Conservation (phyloP, 2,888 invertebrate genomes). For the Acrocyrtus sp. region DNA sequence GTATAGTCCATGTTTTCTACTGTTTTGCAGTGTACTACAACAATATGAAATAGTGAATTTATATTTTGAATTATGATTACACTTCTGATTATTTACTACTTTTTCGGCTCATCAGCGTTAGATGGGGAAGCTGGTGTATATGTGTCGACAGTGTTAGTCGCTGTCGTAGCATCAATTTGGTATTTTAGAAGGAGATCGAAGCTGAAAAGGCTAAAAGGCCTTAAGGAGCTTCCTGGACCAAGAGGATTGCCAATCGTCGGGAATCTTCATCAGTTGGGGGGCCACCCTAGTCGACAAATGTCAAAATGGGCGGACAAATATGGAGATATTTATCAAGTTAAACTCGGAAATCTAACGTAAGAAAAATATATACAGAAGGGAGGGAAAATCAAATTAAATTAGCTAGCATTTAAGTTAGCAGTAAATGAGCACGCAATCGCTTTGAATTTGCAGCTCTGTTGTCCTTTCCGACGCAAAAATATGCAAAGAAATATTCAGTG, state of each 20-base stretch:
- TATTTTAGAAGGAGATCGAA: neutral
- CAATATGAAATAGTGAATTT: no score
- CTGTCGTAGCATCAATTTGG: neutral
- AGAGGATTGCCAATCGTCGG: neutral
- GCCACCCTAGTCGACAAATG: neutral
- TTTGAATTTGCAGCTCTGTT: neutral
- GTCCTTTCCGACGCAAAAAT: neutral
- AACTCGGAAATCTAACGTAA: no score
- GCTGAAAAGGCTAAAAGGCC: no score
- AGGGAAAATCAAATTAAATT: no score
- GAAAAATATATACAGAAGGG: no score
- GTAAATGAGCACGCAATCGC: neutral
- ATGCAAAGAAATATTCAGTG: neutral
- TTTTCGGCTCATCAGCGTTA: no score
- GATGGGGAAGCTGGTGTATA: neutral
- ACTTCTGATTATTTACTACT: no score
- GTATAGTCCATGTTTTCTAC: no score
- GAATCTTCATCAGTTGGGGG: neutral
- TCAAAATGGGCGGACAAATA: neutral
- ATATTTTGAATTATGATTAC: no score
- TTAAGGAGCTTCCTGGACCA: slow-evolving; percentile 11
- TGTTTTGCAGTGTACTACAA: no score
- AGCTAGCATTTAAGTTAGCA: neutral
- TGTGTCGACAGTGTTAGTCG: neutral
- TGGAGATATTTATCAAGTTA: slow-evolving; percentile 1